Evolutionary conservation across 2,888 invertebrate species (phyloP).

Genomic region (Danaus chrysippus): DNA sequence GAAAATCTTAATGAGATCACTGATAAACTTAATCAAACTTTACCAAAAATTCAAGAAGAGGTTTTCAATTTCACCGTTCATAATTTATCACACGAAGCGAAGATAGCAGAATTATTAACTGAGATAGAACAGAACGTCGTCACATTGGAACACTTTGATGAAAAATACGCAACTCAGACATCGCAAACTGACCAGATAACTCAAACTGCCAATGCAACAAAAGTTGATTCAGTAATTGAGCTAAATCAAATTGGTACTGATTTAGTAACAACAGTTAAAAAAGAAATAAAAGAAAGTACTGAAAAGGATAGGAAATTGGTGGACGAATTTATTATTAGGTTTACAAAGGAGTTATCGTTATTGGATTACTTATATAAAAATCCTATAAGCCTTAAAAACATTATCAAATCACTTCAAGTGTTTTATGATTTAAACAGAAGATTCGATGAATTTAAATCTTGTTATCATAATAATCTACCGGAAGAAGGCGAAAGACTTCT

Average conservation of each 20-base stretch:
- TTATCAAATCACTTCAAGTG: slow-evolving; percentile 62
- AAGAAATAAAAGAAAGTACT: slow-evolving; percentile 44
- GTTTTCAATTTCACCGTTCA: slow-evolving; percentile 52
- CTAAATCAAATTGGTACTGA: slow-evolving; percentile 54
- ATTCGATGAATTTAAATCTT: slow-evolving; percentile 49
- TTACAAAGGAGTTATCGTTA: slow-evolving; percentile 57
- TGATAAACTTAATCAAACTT: slow-evolving; percentile 54
- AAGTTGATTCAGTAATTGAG: slow-evolving; percentile 50
- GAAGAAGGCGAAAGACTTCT: slow-evolving; percentile 46
- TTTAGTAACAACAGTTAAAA: slow-evolving; percentile 51
- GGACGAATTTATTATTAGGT: slow-evolving; percentile 57
- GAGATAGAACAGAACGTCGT: slow-evolving; percentile 48
- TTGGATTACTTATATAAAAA: slow-evolving; percentile 53
- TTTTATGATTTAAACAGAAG: slow-evolving; percentile 48
- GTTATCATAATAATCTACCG: slow-evolving; percentile 40
- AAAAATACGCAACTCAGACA: slow-evolving; percentile 44
- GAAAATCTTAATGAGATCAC: slow-evolving; percentile 52
- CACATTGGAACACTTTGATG: slow-evolving; percentile 53
- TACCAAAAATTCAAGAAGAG: slow-evolving; percentile 57
- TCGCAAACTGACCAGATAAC: slow-evolving; percentile 51
- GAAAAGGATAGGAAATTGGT: slow-evolving; percentile 51
- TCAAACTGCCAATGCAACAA: slow-evolving; percentile 48
- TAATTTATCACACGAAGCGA: slow-evolving; percentile 50
- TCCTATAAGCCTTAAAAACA: slow-evolving; percentile 52
- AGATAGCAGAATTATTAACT: slow-evolving; percentile 55